Base-by-base conservation (phyloP, 2,888 invertebrate genomes). In the Malthinus flaveolus region DNA sequence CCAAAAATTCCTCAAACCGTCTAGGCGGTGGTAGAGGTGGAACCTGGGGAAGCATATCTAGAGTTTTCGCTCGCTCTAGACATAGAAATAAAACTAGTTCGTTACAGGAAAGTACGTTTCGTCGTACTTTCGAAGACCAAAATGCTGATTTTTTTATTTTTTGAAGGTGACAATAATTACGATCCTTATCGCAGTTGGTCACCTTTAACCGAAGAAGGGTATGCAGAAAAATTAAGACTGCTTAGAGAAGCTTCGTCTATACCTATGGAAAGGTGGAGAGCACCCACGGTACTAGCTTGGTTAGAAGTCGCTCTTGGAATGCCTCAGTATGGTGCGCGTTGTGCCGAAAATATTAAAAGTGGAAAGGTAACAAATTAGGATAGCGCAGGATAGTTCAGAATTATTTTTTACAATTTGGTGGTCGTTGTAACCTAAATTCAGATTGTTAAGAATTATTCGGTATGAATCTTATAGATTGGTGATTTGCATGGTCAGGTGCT, bases 211-310 rank as follows among this genome's bases (percentile, higher is more conserved):
- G 90, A 82, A 80, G 91, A 79, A 82, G 89, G 88, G 48, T 87
- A 86, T 70, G 88, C 90, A 50, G 91, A 91, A 74, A 91, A 93
- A 67, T 84, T 93, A 33, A 79, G 85, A 57, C 76, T 87, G 45
- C 80, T 96, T 37, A 86, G 94, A 32, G 94, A 95, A 77, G 93
- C 91, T 46, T 91, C 86, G 35, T 89, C 87, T 49, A 83, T 93
- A 58, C 94, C 95, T 6, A 89, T 96, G 81, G 90, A 93, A 60
- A 82, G 93, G 72, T 97, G 96, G 96, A 85, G 93, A 57, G 94
- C 96, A 9, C 91, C 93, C 0, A 95, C 95, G 60, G 95, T 97
- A 52, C 84, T 95, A 36, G 95, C 96, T 1, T 97, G 96, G 96
- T 81, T 97, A 49, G 96, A 96, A 78, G 88, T 96, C 32, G 93